These are phyloP conservation scores for Paguma larvata DNA, from an alignment of 2,797 vertebrate species.

Conservation along the genomic window DNA sequence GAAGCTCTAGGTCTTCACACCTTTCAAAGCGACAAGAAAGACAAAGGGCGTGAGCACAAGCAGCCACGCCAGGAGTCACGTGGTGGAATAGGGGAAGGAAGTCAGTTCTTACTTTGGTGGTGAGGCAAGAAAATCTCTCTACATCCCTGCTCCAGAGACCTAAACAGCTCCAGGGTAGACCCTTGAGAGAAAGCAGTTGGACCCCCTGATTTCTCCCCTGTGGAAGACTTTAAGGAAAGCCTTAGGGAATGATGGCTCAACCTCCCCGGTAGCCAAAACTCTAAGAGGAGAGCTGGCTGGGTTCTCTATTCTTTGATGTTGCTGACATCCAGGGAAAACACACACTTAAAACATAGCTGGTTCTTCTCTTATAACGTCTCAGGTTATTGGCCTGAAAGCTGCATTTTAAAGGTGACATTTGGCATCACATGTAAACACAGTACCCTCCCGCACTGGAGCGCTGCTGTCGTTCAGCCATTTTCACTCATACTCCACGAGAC, in stretches of 20 bases:
- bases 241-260: not conserved
- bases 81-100: not conserved
- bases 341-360: not conserved
- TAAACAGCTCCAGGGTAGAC: not conserved
- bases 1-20: not conserved
- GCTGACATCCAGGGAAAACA: not conserved
- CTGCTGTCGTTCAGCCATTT: not conserved
- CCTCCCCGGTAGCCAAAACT: not conserved
- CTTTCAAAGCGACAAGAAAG: not conserved
- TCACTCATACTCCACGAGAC: not conserved
- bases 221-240: not conserved
- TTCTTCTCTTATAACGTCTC: not conserved
- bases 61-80: not conserved
- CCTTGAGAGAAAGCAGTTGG: not conserved
- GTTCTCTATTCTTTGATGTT: not conserved
- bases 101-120: not conserved
- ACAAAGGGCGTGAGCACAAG: not conserved
- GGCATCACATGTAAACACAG: not conserved
- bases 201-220: not conserved
- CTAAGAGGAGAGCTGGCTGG: not conserved
- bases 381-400: not conserved
- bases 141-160: not conserved
- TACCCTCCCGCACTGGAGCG: not conserved
- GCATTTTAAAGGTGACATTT: not conserved
- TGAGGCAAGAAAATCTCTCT: not conserved